Evolutionary conservation across 2,113 vertebrate genomes (phyloP).

Genomic region (western clawed frog (Xenopus tropicalis)): DNA sequence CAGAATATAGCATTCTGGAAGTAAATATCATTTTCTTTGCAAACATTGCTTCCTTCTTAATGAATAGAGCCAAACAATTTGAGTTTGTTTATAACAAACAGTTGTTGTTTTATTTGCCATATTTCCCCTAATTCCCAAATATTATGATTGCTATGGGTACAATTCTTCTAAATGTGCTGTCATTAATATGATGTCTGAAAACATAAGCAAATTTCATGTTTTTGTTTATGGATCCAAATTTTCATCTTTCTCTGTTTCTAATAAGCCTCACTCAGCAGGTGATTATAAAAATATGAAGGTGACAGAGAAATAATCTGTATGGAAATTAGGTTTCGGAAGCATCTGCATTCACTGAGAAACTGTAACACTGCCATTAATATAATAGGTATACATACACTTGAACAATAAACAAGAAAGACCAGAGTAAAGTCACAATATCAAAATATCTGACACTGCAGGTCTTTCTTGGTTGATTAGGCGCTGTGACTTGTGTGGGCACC

Average conservation of each 20-base stretch:
- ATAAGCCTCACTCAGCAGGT: slow-evolving; percentile 21
- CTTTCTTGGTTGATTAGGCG: too few relatives aligned
- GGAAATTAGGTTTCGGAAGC: slow-evolving; percentile 21
- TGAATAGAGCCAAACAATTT: not conserved
- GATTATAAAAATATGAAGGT: slow-evolving; percentile 18
- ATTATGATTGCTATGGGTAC: slow-evolving; percentile 27
- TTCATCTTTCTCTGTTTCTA: slow-evolving; percentile 17
- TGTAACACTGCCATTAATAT: slow-evolving; percentile 4
- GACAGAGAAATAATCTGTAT: slow-evolving; percentile 37
- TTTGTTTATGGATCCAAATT: slow-evolving; percentile 27
- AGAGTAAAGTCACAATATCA: too few relatives aligned
- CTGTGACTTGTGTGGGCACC: too few relatives aligned
- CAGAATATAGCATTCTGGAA: too few relatives aligned
- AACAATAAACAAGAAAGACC: not conserved
- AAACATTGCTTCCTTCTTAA: too few relatives aligned
- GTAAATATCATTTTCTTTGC: too few relatives aligned
- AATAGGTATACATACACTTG: not conserved
- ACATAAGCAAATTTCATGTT: slow-evolving; percentile 33
- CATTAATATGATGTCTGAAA: slow-evolving; percentile 29
- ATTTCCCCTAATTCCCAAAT: slow-evolving; percentile 23
- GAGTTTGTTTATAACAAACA: slow-evolving; percentile 33
- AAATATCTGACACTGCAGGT: too few relatives aligned
- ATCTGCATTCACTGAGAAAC: not conserved
- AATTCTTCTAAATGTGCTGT: slow-evolving; percentile 33
- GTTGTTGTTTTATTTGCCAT: slow-evolving; percentile 32